Percentiles rank a stretch among this genome's conserved stretches.
Conservation (phyloP, 1,140 invertebrate species). For the Cydia amplana region DNA sequence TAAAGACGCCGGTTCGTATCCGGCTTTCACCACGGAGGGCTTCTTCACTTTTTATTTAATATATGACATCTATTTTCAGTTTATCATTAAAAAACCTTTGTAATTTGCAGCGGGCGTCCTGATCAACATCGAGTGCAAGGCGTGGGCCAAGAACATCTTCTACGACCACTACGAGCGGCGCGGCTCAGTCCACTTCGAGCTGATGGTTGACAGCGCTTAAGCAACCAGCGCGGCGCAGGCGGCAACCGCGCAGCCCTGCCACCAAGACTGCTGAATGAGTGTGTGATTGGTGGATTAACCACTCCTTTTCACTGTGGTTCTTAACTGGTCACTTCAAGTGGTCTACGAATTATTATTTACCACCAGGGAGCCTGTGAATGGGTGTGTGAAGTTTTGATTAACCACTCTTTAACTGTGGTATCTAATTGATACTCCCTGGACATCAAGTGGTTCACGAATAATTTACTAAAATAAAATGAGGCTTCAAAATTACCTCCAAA, state of each 20-base stretch:
- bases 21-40: too few species aligned
- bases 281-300: not conserved
- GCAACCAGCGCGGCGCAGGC: conserved; percentile 39
- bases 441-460: too few species aligned
- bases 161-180: conserved; percentile 93
- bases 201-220: conserved; percentile 89
- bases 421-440: too few species aligned
- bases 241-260: conserved; percentile 37
- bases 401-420: too few species aligned
- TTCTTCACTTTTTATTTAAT: too few species aligned
- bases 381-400: too few species aligned
- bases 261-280: conserved; percentile 1
- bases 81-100: not conserved
- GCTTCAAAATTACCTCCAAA: too few species aligned
- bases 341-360: not conserved
- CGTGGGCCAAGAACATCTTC: conserved; percentile 95
- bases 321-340: not conserved
- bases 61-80: too few species aligned
- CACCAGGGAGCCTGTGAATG: too few species aligned
- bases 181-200: conserved; percentile 96
- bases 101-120: conserved; percentile 87
- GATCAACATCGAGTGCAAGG: conserved; percentile 98
- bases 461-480: too few species aligned
- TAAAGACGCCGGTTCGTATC: too few species aligned
- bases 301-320: not conserved